These are phyloP conservation scores for Nothocercus julius DNA, from an alignment of 2,113 vertebrate species.

Conservation along the genomic window DNA sequence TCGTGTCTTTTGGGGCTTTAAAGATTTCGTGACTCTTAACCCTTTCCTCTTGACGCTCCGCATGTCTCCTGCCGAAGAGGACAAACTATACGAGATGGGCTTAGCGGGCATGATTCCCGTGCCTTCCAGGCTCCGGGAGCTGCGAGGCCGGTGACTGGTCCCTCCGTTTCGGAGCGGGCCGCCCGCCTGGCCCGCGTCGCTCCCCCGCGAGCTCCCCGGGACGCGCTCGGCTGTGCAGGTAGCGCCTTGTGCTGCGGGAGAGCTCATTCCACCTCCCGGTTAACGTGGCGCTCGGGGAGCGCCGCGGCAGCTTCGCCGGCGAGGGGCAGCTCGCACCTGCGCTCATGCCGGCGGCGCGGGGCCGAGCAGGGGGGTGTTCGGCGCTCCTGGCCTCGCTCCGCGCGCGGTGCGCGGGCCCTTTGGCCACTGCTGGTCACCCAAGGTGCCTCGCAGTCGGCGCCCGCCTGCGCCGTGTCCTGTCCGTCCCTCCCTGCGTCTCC, in stretches of 20 bases:
- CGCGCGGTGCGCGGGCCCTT: no score
- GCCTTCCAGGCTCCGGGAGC: no score
- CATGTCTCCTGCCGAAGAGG: slow-evolving; percentile 46
- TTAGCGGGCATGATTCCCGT: slow-evolving; percentile 34
- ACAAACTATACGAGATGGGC: slow-evolving; percentile 45
- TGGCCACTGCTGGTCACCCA: no score
- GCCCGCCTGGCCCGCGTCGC: neutral
- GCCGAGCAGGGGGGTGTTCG: no score
- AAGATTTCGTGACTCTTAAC: slow-evolving; percentile 24
- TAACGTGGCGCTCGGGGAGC: neutral
- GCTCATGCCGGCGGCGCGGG: no score
- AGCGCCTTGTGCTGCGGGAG: neutral
- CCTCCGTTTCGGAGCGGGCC: neutral
- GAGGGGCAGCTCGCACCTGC: rapidly evolving
- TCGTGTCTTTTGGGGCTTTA: neutral
- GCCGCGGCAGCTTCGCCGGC: neutral
- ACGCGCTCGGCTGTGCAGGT: slow-evolving; percentile 29
- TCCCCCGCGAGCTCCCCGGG: neutral
- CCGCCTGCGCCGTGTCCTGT: neutral
- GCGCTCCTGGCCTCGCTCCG: no score
- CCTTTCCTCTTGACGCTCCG: neutral
- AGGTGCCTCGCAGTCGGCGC: no score
- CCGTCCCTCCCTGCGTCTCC: no score
- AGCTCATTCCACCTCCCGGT: neutral
- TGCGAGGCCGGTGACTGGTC: no score